These are phyloP conservation scores for Romanogobio albipinnatus DNA, from an alignment of 2,113 vertebrate genomes.

Conservation along the genomic window DNA sequence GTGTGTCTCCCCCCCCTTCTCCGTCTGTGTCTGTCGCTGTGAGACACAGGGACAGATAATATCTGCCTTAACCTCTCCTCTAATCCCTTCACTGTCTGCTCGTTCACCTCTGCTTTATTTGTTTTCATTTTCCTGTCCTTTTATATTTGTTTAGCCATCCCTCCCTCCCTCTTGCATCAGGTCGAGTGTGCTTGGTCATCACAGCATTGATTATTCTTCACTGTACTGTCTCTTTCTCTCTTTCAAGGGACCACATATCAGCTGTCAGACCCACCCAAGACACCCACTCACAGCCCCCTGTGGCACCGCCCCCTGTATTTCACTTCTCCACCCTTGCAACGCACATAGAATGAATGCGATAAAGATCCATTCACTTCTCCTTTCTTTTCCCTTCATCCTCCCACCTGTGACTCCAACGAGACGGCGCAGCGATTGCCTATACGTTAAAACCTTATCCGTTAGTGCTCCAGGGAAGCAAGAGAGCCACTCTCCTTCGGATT, in stretches of 20 bases:
- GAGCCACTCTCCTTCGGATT: conserved; percentile 62
- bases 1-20: conserved; percentile 61
- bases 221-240: neutral
- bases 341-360: neutral
- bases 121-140: neutral
- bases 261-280: conserved; percentile 49
- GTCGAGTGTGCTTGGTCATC: conserved; percentile 39
- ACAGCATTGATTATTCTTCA: conserved; percentile 34
- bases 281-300: conserved; percentile 28
- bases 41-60: conserved; percentile 69
- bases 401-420: neutral
- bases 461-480: conserved; percentile 45
- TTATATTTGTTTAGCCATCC: conserved; percentile 28
- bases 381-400: conserved; percentile 7
- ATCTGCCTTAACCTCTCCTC: conserved; percentile 66
- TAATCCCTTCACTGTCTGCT: conserved; percentile 42
- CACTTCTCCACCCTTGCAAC: neutral
- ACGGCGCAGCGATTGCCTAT: neutral
- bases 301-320: neutral
- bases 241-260: conserved; percentile 37
- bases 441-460: conserved; percentile 31
- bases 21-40: conserved; percentile 75
- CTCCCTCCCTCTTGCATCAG: conserved; percentile 15
- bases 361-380: conserved; percentile 6
- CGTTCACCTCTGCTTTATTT: conserved; percentile 37